Evolutionary conservation across 64 coral and sea anemone genomes (phyloP).

Genomic region (Dendrophyllia cribrosa): DNA sequence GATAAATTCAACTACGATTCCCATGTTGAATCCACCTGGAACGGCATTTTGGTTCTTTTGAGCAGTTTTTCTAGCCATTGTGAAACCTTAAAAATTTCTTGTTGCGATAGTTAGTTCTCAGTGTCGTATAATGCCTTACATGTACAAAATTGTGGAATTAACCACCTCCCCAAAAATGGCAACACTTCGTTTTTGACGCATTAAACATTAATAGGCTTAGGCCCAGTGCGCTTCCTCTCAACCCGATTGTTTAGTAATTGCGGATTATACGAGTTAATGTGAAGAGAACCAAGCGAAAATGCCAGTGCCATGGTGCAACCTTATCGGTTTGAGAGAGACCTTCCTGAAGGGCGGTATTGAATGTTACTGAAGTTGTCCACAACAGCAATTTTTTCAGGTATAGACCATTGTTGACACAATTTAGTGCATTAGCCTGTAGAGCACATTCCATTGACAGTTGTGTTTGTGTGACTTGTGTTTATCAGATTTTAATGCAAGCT

Average conservation of each 20-base stretch:
- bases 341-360: too few species aligned
- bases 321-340: neutral
- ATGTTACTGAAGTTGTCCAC: neutral
- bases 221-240: neutral
- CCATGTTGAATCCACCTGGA: slow-evolving; percentile 79
- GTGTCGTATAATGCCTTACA: neutral
- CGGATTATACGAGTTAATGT: neutral
- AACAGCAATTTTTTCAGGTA: neutral
- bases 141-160: neutral
- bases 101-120: neutral
- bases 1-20: slow-evolving; percentile 86
- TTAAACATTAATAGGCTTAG: slow-evolving; percentile 35
- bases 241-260: slow-evolving; percentile 5
- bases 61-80: slow-evolving; percentile 75
- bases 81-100: neutral
- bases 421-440: neutral
- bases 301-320: neutral
- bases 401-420: neutral
- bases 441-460: neutral
- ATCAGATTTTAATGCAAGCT: neutral
- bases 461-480: neutral
- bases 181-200: slow-evolving; percentile 19
- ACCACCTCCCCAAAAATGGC: slow-evolving; percentile 17
- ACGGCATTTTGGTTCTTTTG: slow-evolving; percentile 73
- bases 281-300: neutral